Evolutionary conservation across 2,888 invertebrate species (phyloP), one percentile per base, ranked within the genome.

Genomic region (Dexiosoma caninum): DNA sequence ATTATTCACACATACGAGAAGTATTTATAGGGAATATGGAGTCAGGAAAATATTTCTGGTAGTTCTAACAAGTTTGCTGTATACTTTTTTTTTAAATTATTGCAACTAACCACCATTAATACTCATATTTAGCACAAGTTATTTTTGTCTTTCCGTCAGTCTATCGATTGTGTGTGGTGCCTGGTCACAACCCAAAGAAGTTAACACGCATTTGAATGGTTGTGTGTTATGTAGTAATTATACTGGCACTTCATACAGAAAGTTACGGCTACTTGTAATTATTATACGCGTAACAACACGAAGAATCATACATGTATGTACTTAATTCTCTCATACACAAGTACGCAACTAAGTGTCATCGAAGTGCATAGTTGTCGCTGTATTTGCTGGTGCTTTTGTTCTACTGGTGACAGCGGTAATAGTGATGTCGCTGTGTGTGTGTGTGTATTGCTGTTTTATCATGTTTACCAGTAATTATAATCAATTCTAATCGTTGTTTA

Each of bases 401-500:
- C 5, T 37, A 42, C 37, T 49, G 49, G 10, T 59, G 51, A 60
- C 27, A 12, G 16, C 40, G 49, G 10, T 59, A 42, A 60, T 19
- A 12, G 16, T 62, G 14, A 62, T 49, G 9, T 10, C 16, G 37
- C 30, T 49, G 46, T 35, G 8, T 42, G 32, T 67, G 37, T 32
- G 12, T 67, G 49, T 53, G 42, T 62, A 42, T 27, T 69, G 57
- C 27, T 81, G 81, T 80, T 83, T 78, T 82, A 82, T 82, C 82
- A 71, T 80, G 70, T 81, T 76, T 79, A 67, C 84, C 84, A 85
- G 84, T 86, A 87, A 87, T 88, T 87, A 87, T 85, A 87, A 87
- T 88, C 86, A 87, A 87, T 88, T 88, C 85, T 87, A 88, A 88
- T 88, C 84, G 86, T 66, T 85, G 85, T 86, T 85, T 87, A 87